phyloP scores from a whole-genome alignment of 2,113 vertebrate species.

The Recurvirostra avosetta region DNA sequence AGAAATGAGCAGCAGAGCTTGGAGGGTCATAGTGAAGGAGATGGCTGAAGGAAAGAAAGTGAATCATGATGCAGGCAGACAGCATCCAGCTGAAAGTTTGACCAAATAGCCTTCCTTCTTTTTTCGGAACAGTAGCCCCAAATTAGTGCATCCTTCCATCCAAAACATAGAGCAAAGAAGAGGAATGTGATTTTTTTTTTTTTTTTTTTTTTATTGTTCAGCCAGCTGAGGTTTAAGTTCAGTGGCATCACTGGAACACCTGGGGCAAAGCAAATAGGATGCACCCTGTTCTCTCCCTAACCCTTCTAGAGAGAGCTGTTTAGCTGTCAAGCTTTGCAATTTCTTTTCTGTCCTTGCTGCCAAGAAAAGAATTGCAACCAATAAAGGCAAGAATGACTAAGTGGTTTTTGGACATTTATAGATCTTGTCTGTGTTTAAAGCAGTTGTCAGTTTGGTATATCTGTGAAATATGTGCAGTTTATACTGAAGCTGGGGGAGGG shows the following conservation, averaged over 20 bases:
- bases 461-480: neutral
- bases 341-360: neutral
- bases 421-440: neutral
- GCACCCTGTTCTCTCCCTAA: slow-evolving; percentile 22
- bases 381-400: slow-evolving; percentile 28
- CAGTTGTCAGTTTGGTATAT: neutral
- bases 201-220: neutral
- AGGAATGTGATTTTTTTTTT: neutral
- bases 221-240: neutral
- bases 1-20: neutral
- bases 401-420: neutral
- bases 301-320: neutral
- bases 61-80: neutral
- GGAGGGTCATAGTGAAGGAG: neutral
- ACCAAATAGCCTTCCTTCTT: neutral
- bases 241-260: neutral
- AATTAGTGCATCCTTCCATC: neutral
- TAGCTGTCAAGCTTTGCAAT: neutral
- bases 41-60: neutral
- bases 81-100: neutral
- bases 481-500: neutral
- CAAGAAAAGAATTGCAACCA: neutral
- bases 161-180: neutral
- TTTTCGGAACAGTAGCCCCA: neutral
- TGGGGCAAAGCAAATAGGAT: neutral